Base-by-base conservation (phyloP, 35 echinoderm and acorn worm genomes). In the Diadema setosum region DNA sequence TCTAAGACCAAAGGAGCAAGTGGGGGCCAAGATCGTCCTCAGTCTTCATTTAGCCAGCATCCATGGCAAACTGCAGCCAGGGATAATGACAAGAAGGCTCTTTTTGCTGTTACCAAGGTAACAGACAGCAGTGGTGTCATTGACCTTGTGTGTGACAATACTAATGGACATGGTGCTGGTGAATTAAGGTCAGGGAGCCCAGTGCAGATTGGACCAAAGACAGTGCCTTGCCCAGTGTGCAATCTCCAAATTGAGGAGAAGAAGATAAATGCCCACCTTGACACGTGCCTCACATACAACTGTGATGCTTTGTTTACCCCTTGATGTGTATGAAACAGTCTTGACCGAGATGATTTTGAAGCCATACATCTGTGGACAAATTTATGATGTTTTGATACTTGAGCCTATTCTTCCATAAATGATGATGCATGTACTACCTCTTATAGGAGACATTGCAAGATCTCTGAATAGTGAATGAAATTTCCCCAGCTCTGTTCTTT, bases 151-250 rank as follows among this genome's bases (percentile, higher is more conserved):
- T 52, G 9, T 52, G 48, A 52, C n/a, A n/a, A 52, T 52, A n/a
- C 9, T 9, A n/a, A 52, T 78, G 15, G 73, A 78, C 29, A 39
- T 78, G 73, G 73, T 78, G 35, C 29, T 84, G 52, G 20, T 12
- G 59, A n/a, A 14, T 23, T 12, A 45, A 63, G 33, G 36, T 43
- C 5, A 39, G 21, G 16, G 8, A 44, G 40, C 46, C 8, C 50
- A 3, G 46, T 49, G 23, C 16, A 18, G 9, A 20, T 52, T 34
- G 67, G 58, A 45, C 65, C 70, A 25, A 55, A 69, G 34, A 78
- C 29, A 80, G 91, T 93, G 3, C 69, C 43, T 21, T 93, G 91
- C 63, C 91, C 91, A 39, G 85, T 93, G 1, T 93, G 91, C 80
- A 57, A 42, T 29, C 80, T 34, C 1, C 21, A 44, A 26, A 64